A percentile compares a stretch with the other conserved stretches of the same genome.
These are phyloP conservation scores for Junonia oenone DNA, from an alignment of 2,888 invertebrate genomes.

Conservation along the genomic window DNA sequence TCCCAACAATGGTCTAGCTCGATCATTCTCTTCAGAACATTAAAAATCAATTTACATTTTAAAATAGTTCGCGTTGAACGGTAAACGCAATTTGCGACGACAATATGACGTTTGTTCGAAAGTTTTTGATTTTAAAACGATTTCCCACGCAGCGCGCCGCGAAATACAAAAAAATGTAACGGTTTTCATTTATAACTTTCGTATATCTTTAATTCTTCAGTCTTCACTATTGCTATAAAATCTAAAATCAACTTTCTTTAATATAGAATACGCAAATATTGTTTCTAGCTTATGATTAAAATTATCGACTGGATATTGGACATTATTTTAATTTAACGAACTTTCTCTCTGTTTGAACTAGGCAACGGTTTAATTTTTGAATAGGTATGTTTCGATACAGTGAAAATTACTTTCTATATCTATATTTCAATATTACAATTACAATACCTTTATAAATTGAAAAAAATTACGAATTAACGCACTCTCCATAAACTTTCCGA, in stretches of 20 bases:
- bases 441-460: no score
- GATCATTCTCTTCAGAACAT: slow-evolving; percentile 37
- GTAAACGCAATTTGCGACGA: slow-evolving; percentile 39
- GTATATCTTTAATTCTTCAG: no score
- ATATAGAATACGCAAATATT: not conserved
- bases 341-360: no score
- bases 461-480: no score
- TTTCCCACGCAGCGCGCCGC: slow-evolving; percentile 23
- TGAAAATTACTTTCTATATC: no score
- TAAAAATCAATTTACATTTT: slow-evolving; percentile 51
- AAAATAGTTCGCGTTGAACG: slow-evolving; percentile 38
- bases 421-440: no score
- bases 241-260: not conserved
- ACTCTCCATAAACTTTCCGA: no score
- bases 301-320: no score
- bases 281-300: no score
- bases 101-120: slow-evolving; percentile 31
- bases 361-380: no score
- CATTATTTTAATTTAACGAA: no score
- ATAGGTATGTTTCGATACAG: no score
- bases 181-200: not conserved
- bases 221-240: not conserved
- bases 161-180: slow-evolving; percentile 4
- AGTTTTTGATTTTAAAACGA: slow-evolving; percentile 22
- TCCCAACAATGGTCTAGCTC: slow-evolving; percentile 13